These are phyloP conservation scores for Diadophis punctatus DNA, from an alignment of 2,113 vertebrate genomes.

Conservation along the genomic window DNA sequence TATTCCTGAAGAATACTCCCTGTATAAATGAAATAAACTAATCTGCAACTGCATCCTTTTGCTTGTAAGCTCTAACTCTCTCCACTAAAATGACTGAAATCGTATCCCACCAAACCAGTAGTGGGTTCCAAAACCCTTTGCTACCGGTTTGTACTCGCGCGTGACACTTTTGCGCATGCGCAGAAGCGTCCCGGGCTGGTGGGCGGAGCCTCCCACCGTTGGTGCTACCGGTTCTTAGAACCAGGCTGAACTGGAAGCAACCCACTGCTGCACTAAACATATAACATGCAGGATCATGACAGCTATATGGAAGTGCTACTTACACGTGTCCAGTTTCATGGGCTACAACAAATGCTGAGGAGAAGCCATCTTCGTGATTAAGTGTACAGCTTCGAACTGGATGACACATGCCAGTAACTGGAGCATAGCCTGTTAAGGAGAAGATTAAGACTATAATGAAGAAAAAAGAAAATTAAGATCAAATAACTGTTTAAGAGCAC, in stretches of 20 bases:
- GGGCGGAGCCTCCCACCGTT: too few species aligned
- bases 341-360: conserved; percentile 95
- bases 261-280: background rate
- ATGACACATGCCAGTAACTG: conserved; percentile 97
- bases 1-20: background rate
- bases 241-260: too few species aligned
- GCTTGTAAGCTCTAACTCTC: background rate
- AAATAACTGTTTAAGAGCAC: background rate
- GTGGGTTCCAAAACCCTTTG: too few species aligned
- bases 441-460: background rate
- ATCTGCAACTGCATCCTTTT: background rate
- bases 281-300: background rate
- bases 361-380: conserved; percentile 97
- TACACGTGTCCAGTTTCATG: conserved; percentile 98
- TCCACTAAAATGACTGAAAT: background rate
- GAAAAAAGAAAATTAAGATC: background rate
- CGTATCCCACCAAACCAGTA: background rate
- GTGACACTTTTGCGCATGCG: too few species aligned
- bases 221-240: too few species aligned
- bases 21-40: background rate
- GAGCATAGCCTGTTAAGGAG: conserved; percentile 83
- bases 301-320: conserved; percentile 63
- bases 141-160: too few species aligned
- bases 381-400: conserved; percentile 95
- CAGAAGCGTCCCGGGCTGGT: too few species aligned